A percentile compares a stretch with the other conserved stretches of the same genome.
These are phyloP conservation scores for Tenthredo livida DNA, from an alignment of 2,888 invertebrate genomes.

Conservation along the genomic window DNA sequence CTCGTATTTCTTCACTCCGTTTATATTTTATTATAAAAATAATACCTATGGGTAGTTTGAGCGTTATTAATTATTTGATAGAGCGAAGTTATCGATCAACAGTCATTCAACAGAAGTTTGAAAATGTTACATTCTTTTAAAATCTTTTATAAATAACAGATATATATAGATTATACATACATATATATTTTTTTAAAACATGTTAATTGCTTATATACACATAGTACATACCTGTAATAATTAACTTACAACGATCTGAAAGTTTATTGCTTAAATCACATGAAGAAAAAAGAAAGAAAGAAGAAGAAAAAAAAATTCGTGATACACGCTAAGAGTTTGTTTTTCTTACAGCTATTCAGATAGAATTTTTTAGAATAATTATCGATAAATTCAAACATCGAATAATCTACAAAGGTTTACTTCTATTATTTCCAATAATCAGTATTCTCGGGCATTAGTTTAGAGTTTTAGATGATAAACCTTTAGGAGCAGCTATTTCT, in stretches of 20 bases:
- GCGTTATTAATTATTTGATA: background rate
- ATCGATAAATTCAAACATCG: background rate
- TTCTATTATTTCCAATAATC: slow-evolving; percentile 6
- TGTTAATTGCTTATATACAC: background rate
- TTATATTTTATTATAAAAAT: background rate
- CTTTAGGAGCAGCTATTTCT: background rate
- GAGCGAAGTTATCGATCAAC: background rate
- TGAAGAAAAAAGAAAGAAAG: no score
- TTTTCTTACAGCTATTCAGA: background rate
- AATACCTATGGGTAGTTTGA: background rate
- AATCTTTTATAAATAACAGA: background rate
- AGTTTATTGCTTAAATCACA: background rate
- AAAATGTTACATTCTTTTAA: slow-evolving; percentile 2
- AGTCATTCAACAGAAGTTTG: background rate
- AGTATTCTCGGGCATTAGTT: slow-evolving; percentile 28
- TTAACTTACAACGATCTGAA: background rate
- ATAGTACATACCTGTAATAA: background rate
- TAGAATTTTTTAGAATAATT: background rate
- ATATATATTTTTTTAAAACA: slow-evolving; percentile 29
- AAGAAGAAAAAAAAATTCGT: background rate
- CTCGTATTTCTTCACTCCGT: background rate
- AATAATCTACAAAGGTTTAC: background rate
- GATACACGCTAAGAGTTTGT: background rate
- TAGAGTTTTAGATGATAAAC: slow-evolving; percentile 1
- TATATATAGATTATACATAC: slow-evolving; percentile 9